These are phyloP conservation scores for Brotula barbata DNA, from an alignment of 2,797 vertebrate genomes.

Conservation along the genomic window DNA sequence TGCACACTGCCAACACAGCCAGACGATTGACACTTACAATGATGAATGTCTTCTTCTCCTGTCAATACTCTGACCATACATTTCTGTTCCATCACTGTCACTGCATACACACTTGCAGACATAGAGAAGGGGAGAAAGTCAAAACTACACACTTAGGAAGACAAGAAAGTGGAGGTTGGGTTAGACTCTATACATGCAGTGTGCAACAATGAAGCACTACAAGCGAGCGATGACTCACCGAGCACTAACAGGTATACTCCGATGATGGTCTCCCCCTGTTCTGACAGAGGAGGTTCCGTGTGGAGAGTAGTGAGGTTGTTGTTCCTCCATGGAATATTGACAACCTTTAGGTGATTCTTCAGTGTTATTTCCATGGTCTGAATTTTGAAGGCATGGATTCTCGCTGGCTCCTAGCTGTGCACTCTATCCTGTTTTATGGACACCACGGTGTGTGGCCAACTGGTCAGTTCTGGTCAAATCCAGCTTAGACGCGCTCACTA, in stretches of 20 bases:
- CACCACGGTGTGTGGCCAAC: slow-evolving; percentile 49
- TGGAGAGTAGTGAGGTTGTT: slow-evolving; percentile 83
- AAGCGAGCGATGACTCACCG: slow-evolving; percentile 69
- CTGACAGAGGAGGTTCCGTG: slow-evolving; percentile 79
- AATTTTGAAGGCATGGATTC: slow-evolving; percentile 60
- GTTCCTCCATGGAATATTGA: slow-evolving; percentile 85
- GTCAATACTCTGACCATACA: too few species aligned
- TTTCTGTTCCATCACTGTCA: too few species aligned
- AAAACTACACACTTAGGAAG: too few species aligned
- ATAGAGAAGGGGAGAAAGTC: too few species aligned
- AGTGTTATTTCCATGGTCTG: slow-evolving; percentile 72
- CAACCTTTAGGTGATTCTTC: slow-evolving; percentile 66
- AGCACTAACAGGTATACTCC: slow-evolving; percentile 84
- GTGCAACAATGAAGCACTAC: neutral
- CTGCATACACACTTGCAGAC: too few species aligned
- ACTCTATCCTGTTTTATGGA: slow-evolving; percentile 40
- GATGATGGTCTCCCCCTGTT: slow-evolving; percentile 86
- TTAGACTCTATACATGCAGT: too few species aligned
- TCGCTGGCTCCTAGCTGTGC: slow-evolving; percentile 33
- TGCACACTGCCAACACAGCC: too few species aligned
- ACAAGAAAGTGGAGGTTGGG: too few species aligned
- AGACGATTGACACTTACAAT: too few species aligned
- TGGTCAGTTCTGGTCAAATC: slow-evolving; percentile 76
- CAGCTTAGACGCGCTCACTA: slow-evolving; percentile 77
- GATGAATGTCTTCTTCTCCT: too few species aligned